These are phyloP conservation scores for Microplitis manilae DNA, from an alignment of 2,888 invertebrate species.

Conservation along the genomic window DNA sequence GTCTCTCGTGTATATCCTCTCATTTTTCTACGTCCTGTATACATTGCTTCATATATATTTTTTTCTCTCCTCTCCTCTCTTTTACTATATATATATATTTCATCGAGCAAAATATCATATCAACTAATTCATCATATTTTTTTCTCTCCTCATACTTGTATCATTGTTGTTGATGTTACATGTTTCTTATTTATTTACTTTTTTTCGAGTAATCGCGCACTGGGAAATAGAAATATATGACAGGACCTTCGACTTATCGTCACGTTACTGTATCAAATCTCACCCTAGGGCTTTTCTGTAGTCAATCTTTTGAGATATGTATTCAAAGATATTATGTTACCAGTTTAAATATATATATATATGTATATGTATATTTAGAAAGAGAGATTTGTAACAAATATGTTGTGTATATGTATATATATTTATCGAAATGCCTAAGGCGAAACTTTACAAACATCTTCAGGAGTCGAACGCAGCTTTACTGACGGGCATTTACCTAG, in stretches of 20 bases:
- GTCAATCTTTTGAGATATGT: constrained; percentile 28
- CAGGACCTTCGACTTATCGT: constrained; percentile 44
- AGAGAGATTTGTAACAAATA: constrained; percentile 8
- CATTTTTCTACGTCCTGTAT: constrained; percentile 4
- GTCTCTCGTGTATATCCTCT: background rate
- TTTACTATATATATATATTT: background rate
- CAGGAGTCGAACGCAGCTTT: constrained; percentile 33
- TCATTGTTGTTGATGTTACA: constrained; percentile 16
- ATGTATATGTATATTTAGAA: constrained; percentile 14
- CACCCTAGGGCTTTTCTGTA: constrained; percentile 38
- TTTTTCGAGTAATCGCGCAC: constrained; percentile 24
- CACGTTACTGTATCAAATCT: constrained; percentile 45
- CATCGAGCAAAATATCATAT: constrained; percentile 7
- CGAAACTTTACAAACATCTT: constrained; percentile 23
- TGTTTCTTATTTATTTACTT: constrained; percentile 18
- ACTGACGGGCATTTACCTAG: constrained; percentile 31
- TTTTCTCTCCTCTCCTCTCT: constrained; percentile 30
- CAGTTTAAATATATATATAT: constrained; percentile 13
- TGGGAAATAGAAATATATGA: constrained; percentile 20
- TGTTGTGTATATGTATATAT: background rate
- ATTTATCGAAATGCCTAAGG: background rate
- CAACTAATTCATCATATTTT: constrained; percentile 43
- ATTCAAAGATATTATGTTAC: constrained; percentile 26
- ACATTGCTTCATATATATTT: constrained; percentile 38
- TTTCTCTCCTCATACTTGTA: constrained; percentile 32